phyloP scores from a whole-genome alignment of 2,113 vertebrate species.

The Aptenodytes patagonicus region DNA sequence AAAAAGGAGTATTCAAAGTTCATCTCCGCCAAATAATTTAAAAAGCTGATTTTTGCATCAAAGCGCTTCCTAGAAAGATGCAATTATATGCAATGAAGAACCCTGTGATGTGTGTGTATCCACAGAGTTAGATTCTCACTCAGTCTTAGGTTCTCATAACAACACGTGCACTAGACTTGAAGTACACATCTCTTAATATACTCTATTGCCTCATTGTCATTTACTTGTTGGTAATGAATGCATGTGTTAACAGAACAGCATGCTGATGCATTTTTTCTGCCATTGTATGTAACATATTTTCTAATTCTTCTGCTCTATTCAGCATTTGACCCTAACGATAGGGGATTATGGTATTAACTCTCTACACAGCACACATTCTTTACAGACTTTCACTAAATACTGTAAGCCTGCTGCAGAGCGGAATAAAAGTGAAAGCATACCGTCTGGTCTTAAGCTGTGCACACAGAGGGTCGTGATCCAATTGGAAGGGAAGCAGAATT shows the following conservation, averaged over 20 bases:
- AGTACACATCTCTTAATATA: conserved; percentile 44
- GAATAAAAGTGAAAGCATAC: conserved; percentile 87
- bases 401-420: conserved; percentile 84
- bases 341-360: conserved; percentile 88
- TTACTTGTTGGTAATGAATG: conserved; percentile 63
- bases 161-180: not conserved
- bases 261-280: conserved; percentile 80
- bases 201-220: conserved; percentile 64
- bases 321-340: conserved; percentile 84
- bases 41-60: conserved; percentile 28
- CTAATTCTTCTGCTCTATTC: conserved; percentile 83
- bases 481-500: conserved; percentile 86
- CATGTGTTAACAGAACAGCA: conserved; percentile 66
- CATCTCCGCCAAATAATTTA: conserved; percentile 8
- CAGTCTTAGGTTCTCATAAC: conserved; percentile 7
- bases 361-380: conserved; percentile 84
- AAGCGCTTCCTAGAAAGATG: conserved; percentile 43
- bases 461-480: conserved; percentile 87
- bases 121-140: not conserved
- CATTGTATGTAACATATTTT: conserved; percentile 81
- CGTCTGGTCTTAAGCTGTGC: conserved; percentile 87
- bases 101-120: not conserved
- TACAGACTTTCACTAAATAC: conserved; percentile 87
- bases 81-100: not conserved
- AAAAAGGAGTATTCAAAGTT: conserved; percentile 17